Base-by-base conservation (phyloP, 2,797 vertebrate genomes). In the Spondyliosoma cantharus region DNA sequence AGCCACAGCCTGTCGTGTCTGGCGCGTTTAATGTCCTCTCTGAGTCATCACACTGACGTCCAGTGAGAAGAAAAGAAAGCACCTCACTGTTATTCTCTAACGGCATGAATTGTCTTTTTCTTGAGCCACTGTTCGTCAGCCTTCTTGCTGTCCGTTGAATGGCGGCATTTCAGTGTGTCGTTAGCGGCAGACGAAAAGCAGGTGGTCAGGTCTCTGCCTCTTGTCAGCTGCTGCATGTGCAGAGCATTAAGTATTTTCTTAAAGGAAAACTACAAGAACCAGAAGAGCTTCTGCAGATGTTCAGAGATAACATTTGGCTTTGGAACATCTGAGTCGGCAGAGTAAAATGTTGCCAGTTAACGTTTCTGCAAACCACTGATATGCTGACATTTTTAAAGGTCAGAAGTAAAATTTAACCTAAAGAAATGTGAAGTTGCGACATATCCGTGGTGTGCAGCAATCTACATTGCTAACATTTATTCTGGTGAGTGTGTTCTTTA, bases 101-200 rank as follows among this genome's bases (percentile, higher is more conserved):
- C 81, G 76, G 74, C 66, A 46, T 66, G 43, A 64, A 32, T 74
- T 85, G 80, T 90, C 54, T 71, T 61, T 73, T 53, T 86, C 43
- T 45, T 42, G 27, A 52, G 71, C 7, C 29, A 37, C 27, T n/a
- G 76, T 66, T 66, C 43, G 59, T 64, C 74, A 63, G 71, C 42
- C 60, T 52, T 50, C 56, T 64, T 6, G 46, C 82, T 71, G 80
- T 17, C 54, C 5, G 7, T 24, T 75, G 78, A 86, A 78, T 53
- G 50, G 74, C 68, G 66, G 45, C 83, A 57, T 66, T 70, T 78
- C 62, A 75, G 58, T 27, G 63, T 22, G 58, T 12, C 1, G 58
- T 56, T 62, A 37, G 68, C 14, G 27, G 76, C 56, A 68, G 71
- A 58, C 77, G 53, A 83, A 78, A 86, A 60, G 90, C 87, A 87